A percentile compares a stretch with the other conserved stretches of the same genome.
Conservation (phyloP, 2,797 vertebrate genomes). For the Sebastes glaucus region DNA sequence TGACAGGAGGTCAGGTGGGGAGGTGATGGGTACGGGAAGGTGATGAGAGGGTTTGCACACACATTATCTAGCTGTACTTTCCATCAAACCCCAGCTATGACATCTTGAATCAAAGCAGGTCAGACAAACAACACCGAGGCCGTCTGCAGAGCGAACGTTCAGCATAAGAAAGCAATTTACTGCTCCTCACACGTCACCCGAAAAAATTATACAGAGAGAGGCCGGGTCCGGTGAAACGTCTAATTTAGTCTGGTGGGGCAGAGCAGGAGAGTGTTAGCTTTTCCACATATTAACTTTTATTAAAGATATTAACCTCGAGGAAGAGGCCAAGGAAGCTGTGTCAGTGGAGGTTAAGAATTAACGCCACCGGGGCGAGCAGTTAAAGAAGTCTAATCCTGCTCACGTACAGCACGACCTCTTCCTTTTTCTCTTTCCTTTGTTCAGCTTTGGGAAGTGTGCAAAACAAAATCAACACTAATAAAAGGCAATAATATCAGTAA, state of each 20-base stretch:
- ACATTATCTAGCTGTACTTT: slow-evolving; percentile 43
- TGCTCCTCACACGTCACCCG: slow-evolving; percentile 64
- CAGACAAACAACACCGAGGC: slow-evolving; percentile 67
- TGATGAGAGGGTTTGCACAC: slow-evolving; percentile 4
- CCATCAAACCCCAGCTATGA: slow-evolving; percentile 25
- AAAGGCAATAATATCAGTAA: slow-evolving; percentile 77
- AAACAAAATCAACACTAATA: slow-evolving; percentile 78
- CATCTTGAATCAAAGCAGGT: slow-evolving; percentile 54
- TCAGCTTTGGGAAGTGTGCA: slow-evolving; percentile 48
- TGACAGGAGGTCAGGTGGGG: slow-evolving; percentile 2
- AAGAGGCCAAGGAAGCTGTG: slow-evolving; percentile 71
- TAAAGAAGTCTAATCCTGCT: slow-evolving; percentile 49
- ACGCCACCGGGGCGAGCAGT: slow-evolving; percentile 58
- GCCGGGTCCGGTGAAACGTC: slow-evolving; percentile 47
- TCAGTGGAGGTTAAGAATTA: slow-evolving; percentile 79
- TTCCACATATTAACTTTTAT: slow-evolving; percentile 79
- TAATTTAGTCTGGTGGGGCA: slow-evolving; percentile 74
- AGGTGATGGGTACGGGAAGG: slow-evolving; percentile 27
- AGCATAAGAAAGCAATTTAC: slow-evolving; percentile 84
- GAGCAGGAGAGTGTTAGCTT: slow-evolving; percentile 56
- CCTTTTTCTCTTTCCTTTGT: slow-evolving; percentile 40
- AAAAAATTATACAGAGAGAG: slow-evolving; percentile 59
- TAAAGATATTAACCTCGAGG: slow-evolving; percentile 80
- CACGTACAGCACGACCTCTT: slow-evolving; percentile 22
- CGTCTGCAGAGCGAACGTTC: slow-evolving; percentile 54